A percentile compares a stretch with the other conserved stretches of the same genome.
Evolutionary conservation across 2,888 invertebrate species (phyloP).

Genomic region (Ophioninae sp.): DNA sequence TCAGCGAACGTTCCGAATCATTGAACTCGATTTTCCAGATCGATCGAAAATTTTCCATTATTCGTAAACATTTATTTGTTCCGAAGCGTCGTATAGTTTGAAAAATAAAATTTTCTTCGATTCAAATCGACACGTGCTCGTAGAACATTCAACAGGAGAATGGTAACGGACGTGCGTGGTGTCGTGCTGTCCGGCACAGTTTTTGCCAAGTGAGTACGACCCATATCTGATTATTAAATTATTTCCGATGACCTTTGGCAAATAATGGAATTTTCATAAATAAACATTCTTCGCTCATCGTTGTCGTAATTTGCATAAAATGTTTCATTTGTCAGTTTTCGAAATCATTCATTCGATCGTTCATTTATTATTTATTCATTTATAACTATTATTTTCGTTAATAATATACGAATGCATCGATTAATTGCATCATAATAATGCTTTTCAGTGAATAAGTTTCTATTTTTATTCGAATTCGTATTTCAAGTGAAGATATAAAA

Average conservation of each 20-base stretch:
- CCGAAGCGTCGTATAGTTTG: not conserved
- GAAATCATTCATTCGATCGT: too few relatives aligned
- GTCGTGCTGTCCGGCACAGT: slow-evolving; percentile 85
- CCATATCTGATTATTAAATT: not conserved
- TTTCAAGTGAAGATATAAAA: too few relatives aligned
- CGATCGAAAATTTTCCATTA: not conserved
- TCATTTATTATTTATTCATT: too few relatives aligned
- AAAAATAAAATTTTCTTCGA: slow-evolving; percentile 1
- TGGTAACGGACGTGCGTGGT: slow-evolving; percentile 75
- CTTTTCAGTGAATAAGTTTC: too few relatives aligned
- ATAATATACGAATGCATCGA: not conserved
- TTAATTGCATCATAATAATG: not conserved
- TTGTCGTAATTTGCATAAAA: not conserved
- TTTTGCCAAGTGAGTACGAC: slow-evolving; percentile 85
- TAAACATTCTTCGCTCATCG: not conserved
- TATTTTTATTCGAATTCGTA: too few relatives aligned
- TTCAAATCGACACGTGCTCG: slow-evolving; percentile 33
- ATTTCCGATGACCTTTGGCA: not conserved
- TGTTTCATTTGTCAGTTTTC: too few relatives aligned
- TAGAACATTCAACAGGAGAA: slow-evolving; percentile 72
- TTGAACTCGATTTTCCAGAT: not conserved
- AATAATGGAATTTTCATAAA: not conserved
- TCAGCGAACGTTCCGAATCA: slow-evolving; percentile 4
- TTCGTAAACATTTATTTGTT: not conserved
- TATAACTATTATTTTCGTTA: not conserved